A percentile compares a stretch with the other conserved stretches of the same genome.
These are phyloP conservation scores for Himalopsyche phryganea DNA, from an alignment of 1,140 invertebrate species.

Conservation along the genomic window DNA sequence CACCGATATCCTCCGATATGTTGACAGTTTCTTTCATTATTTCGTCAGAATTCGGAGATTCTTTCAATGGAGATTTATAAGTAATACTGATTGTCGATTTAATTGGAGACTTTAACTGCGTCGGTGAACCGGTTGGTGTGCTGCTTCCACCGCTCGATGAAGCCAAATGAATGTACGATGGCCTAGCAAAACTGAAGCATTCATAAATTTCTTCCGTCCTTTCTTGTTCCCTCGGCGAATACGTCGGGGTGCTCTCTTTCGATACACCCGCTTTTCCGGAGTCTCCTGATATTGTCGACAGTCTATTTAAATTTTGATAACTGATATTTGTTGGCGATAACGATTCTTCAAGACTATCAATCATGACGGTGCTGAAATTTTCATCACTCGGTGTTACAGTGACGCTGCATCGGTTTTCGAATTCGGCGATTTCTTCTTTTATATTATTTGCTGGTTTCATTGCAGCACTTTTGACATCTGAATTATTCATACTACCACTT, in stretches of 20 bases:
- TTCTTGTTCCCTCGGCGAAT: slow-evolving; percentile 53
- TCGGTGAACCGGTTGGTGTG: slow-evolving; percentile 44
- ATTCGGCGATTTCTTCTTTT: background rate
- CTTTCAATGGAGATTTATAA: slow-evolving; percentile 56
- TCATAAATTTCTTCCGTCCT: slow-evolving; percentile 50
- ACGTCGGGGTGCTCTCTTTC: slow-evolving; percentile 55
- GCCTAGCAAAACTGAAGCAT: slow-evolving; percentile 45
- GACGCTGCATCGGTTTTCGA: slow-evolving; percentile 22
- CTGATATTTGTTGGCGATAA: slow-evolving; percentile 45
- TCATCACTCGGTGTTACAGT: slow-evolving; percentile 28
- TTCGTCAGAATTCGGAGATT: slow-evolving; percentile 31
- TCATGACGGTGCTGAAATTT: slow-evolving; percentile 21
- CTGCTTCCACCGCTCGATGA: slow-evolving; percentile 48
- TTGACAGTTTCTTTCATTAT: slow-evolving; percentile 19
- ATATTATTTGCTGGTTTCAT: background rate
- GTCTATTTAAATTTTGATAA: slow-evolving; percentile 49
- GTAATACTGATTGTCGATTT: slow-evolving; percentile 68
- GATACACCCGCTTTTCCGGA: slow-evolving; percentile 43
- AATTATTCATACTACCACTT: background rate
- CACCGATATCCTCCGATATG: slow-evolving; percentile 31
- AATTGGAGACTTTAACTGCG: slow-evolving; percentile 47
- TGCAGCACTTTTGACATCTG: background rate
- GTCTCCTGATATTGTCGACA: slow-evolving; percentile 44
- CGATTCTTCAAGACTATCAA: slow-evolving; percentile 29
- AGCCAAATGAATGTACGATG: slow-evolving; percentile 48